These are phyloP conservation scores for Hypotaenidia philippensis DNA, from an alignment of 2,797 vertebrate genomes.

Conservation along the genomic window DNA sequence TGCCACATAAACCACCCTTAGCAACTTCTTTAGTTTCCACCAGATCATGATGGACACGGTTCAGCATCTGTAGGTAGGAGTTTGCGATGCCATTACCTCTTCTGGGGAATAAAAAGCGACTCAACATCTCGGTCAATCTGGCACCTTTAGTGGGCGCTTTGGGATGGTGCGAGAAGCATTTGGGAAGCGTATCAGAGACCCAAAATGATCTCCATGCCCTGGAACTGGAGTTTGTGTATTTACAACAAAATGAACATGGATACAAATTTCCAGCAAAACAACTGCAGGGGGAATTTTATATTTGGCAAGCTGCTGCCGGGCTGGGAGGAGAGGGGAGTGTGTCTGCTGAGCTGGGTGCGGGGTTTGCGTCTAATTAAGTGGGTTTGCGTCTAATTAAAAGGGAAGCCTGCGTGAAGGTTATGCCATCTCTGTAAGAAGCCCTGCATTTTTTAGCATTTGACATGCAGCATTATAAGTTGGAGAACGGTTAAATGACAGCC, in stretches of 20 bases:
- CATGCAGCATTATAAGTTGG: not conserved
- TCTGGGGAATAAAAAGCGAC: not conserved
- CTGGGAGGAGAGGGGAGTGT: not conserved
- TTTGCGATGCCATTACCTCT: not conserved
- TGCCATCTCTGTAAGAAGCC: not conserved
- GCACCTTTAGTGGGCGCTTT: not conserved
- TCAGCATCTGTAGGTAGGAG: not conserved
- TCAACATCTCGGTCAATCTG: accelerated
- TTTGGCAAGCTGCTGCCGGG: not conserved
- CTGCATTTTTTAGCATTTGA: not conserved
- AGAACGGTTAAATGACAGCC: not conserved
- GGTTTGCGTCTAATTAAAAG: not conserved
- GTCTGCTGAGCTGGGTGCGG: not conserved
- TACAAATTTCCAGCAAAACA: not conserved
- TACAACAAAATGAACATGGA: not conserved
- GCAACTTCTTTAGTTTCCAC: not conserved
- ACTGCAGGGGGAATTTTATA: not conserved
- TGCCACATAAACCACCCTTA: not conserved
- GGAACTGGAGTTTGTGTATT: not conserved
- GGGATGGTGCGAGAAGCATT: not conserved
- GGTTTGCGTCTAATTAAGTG: not conserved
- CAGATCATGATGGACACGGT: accelerated
- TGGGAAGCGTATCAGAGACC: not conserved
- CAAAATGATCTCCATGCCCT: not conserved
- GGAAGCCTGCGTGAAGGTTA: not conserved